Conservation (phyloP, 2,888 invertebrate species). For the Acanthosepion pharaonis region DNA sequence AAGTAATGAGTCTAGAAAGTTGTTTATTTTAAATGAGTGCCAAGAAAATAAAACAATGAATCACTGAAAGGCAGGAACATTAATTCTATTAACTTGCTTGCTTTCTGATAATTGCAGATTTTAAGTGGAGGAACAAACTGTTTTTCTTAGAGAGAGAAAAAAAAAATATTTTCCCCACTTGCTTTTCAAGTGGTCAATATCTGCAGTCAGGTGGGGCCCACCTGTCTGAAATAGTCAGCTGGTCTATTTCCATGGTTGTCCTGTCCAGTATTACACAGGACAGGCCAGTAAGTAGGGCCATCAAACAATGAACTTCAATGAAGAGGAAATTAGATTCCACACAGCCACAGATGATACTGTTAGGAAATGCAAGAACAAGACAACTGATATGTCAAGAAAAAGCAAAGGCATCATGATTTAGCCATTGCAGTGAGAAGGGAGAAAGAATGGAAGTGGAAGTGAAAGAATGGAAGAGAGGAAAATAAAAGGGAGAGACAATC, state of each 20-base stretch:
- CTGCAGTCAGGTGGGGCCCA: not conserved
- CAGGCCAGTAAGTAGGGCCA: not conserved
- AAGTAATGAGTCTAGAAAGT: not conserved
- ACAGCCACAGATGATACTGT: conserved; percentile 33
- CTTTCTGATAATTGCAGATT: not conserved
- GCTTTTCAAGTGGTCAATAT: not conserved
- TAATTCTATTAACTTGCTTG: not conserved
- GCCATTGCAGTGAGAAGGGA: not conserved
- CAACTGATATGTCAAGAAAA: not conserved
- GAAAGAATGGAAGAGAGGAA: not conserved
- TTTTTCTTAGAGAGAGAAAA: not conserved
- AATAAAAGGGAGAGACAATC: not conserved
- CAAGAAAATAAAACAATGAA: not conserved
- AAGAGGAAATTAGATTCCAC: not conserved
- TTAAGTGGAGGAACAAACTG: not conserved
- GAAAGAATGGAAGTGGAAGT: not conserved
- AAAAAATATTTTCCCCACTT: not conserved
- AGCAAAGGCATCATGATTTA: not conserved
- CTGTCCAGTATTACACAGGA: not conserved
- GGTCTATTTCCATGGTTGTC: not conserved
- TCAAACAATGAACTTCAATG: not conserved
- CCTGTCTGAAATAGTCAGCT: not conserved
- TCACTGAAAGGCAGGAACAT: not conserved
- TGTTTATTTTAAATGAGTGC: not conserved
- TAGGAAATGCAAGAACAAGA: not conserved